Base-by-base conservation (phyloP, 2,888 invertebrate species). In the Azorinus chamasolen region DNA sequence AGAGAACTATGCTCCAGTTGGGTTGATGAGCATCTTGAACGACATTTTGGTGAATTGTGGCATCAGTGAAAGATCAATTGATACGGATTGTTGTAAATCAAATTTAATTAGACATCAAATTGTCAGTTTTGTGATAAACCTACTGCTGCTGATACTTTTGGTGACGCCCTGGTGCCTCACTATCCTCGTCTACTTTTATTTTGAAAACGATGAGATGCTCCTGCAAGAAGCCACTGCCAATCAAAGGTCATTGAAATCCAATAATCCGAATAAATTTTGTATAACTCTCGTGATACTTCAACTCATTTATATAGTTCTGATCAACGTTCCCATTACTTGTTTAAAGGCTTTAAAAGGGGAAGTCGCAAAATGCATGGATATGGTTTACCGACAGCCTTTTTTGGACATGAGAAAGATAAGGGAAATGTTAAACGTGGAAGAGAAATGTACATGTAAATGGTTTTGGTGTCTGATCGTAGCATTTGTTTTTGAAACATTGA, bases 281-380 rank as follows among this genome's bases (percentile, higher is more conserved):
- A 0, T 69, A 85, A 12, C 89, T 87, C 61, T 74, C n/a, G n/a
- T 92, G 0, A 86, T 89, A 0, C 92, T 92, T 0, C 54, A 89
- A 5, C 91, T 91, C 63, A 75, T 81, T 1, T 6, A 89, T 1
- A 91, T 91, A 63, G 46, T 91, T 1, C 24, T 80, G 5, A 89
- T 90, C 24, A 91, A 91, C 73, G 22, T 85, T 50, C 59, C 90
- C 43, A 84, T 91, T 27, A 63, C 85, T 37, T 25, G 86, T 5
- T 85, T 86, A 65, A 87, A 88, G 8, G 65, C 87, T 37, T 37
- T 88, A 16, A 71, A 73, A n/a, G 69, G 55, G 25, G 59, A 61
- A 12, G 79, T 85, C 24, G 86, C 79, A 59, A 80, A 86, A 37
- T 79, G 80, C 25, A 72, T 88, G 24, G 83, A 80, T 55, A 65